Evolutionary conservation across 2,113 vertebrate species (phyloP), one percentile per base, ranked within the genome.

Genomic region (Nicator chloris): DNA sequence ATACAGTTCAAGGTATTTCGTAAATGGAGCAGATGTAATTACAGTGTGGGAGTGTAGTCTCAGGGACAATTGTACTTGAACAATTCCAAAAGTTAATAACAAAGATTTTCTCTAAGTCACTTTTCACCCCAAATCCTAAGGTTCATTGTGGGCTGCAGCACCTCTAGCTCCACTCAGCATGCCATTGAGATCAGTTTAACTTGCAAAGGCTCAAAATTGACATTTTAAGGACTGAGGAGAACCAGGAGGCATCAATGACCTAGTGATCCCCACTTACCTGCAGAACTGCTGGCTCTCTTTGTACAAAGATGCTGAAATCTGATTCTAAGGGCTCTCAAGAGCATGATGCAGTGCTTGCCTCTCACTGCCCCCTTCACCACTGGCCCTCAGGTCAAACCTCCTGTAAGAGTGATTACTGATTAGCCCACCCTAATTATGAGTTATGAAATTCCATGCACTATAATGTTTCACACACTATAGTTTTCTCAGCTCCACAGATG

Each of bases 11-110:
- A 2, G 23, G 49, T 72, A 90, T 93, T 95, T 78, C 4, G 1
- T 90, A 95, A 95, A 90, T 91, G 92, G 87, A 86, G 84, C 64
- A 86, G 77, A 76, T 83, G 56, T 82, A 88, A 87, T 86, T 84
- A 91, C 45, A 80, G 60, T 51, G 82, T 76, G 64, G 70, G 59
- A 91, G 39, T n/a, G 60, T 15, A 73, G 24, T 73, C 66, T 69
- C 35, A 18, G 63, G 71, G n/a, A 91, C 59, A 77, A 27, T 3
- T 35, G 49, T 44, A 68, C 27, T 3, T 24, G 37, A 49, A 61
- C 28, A 78, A 49, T 59, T 91, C 66, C 78, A 56, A 51, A 81
- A 71, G 49, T 70, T 54, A 78, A 11, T 66, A 89, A 85, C 23
- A 28, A 37, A 19, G 33, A 71, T 31, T 39, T 49, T 82, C 33